Evolutionary conservation across 1,140 invertebrate genomes (phyloP).

Genomic region (Bombus picipes): DNA sequence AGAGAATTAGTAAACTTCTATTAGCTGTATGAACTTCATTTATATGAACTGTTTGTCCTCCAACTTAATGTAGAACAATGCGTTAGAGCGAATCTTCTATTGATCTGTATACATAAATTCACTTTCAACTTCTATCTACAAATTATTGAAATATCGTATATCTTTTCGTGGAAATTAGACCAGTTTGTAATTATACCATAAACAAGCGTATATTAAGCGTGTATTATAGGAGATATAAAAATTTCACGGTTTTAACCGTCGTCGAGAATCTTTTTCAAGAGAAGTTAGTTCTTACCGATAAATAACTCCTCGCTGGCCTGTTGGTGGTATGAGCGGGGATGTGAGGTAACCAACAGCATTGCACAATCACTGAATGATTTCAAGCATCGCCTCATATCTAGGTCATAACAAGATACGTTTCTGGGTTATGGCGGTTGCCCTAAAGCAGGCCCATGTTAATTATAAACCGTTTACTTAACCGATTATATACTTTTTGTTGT

Average conservation of each 20-base stretch:
- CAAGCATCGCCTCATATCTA: slow-evolving; percentile 84
- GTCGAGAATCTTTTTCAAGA: slow-evolving; percentile 49
- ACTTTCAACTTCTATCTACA: too few relatives aligned
- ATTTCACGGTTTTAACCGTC: slow-evolving; percentile 38
- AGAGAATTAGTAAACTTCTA: too few relatives aligned
- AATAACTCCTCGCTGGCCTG: slow-evolving; percentile 75
- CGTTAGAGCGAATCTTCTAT: neutral
- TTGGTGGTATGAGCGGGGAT: slow-evolving; percentile 76
- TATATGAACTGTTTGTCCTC: neutral
- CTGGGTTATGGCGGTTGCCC: slow-evolving; percentile 82
- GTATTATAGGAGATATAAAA: neutral
- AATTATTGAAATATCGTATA: neutral
- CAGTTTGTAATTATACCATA: neutral
- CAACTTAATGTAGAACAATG: neutral
- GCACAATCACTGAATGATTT: slow-evolving; percentile 84
- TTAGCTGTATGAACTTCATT: neutral
- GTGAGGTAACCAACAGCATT: slow-evolving; percentile 82
- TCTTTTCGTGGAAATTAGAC: neutral
- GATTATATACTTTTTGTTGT: slow-evolving; percentile 41
- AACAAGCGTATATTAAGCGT: neutral
- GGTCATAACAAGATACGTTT: slow-evolving; percentile 83
- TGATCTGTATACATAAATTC: neutral
- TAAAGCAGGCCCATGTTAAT: slow-evolving; percentile 76
- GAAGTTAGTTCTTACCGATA: slow-evolving; percentile 71
- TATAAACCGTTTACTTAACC: slow-evolving; percentile 61